Conservation (phyloP, 2,113 vertebrate species). For the Siphamia tubifer region DNA sequence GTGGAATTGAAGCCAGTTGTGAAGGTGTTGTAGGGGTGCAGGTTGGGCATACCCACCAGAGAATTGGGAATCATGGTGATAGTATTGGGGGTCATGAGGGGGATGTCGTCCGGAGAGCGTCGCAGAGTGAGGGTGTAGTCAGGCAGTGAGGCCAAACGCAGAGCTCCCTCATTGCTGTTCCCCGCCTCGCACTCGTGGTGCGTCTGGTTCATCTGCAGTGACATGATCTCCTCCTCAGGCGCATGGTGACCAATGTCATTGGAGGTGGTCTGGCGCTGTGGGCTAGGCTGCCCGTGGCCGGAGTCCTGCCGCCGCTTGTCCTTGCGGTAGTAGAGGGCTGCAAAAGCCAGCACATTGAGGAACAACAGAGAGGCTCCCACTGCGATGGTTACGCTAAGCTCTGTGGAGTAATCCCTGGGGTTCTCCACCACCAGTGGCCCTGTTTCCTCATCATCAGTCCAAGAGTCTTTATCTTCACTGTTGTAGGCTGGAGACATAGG, state of each 20-base stretch:
- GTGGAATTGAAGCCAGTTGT: constrained; percentile 96
- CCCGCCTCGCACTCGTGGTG: constrained; percentile 91
- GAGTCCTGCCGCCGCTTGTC: constrained; percentile 97
- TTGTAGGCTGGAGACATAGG: constrained; percentile 95
- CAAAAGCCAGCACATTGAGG: constrained; percentile 96
- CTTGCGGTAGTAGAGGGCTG: constrained; percentile 98
- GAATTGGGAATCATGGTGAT: constrained; percentile 99
- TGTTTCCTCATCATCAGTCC: constrained; percentile 86
- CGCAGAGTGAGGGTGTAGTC: constrained; percentile 97
- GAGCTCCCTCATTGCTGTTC: constrained; percentile 81
- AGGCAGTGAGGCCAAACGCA: constrained; percentile 90
- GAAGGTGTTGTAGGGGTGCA: constrained; percentile 99
- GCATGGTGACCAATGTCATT: constrained; percentile 89
- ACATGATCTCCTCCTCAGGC: constrained; percentile 95
- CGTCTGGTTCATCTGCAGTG: constrained; percentile 94
- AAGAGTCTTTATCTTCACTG: constrained; percentile 89
- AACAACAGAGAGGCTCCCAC: constrained; percentile 97
- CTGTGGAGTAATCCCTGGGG: constrained; percentile 95
- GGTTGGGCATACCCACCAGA: constrained; percentile 94
- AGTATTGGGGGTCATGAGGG: constrained; percentile 98
- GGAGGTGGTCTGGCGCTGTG: constrained; percentile 83
- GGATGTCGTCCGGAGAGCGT: constrained; percentile 97
- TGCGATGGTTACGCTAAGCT: constrained; percentile 97
- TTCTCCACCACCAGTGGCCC: constrained; percentile 92
- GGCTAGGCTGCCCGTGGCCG: constrained; percentile 89